These are phyloP conservation scores for Abscondita cerata DNA, from an alignment of 2,888 invertebrate genomes.

Conservation along the genomic window DNA sequence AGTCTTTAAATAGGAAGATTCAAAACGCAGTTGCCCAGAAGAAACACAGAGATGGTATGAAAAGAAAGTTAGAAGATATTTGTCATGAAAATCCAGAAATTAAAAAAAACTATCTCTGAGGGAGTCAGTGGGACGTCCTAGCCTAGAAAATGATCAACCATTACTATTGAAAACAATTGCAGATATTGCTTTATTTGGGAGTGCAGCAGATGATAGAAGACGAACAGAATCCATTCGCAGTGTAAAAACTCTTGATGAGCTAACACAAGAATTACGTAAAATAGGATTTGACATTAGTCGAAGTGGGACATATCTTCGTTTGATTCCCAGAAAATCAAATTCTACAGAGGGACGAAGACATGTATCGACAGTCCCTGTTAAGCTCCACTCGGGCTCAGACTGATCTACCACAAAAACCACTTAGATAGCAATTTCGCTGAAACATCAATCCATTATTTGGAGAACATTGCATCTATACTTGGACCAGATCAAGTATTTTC, in stretches of 20 bases:
- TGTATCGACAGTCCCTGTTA: not conserved
- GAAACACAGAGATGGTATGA: not conserved
- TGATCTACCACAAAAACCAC: not conserved
- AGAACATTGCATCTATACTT: not conserved
- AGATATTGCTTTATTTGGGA: not conserved
- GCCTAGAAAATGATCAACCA: not conserved
- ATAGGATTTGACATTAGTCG: not conserved
- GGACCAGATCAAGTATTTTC: not conserved
- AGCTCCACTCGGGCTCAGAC: not conserved
- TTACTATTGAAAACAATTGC: not conserved
- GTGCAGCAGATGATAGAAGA: not conserved
- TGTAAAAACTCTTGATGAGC: not conserved
- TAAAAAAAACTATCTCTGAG: not conserved
- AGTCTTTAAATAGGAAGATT: no score
- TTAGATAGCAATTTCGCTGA: not conserved
- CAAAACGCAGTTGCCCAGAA: no score
- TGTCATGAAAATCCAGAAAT: not conserved
- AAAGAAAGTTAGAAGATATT: not conserved
- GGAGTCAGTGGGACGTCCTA: not conserved
- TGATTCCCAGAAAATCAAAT: not conserved
- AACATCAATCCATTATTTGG: not conserved
- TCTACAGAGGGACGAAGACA: not conserved
- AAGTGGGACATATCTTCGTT: not conserved
- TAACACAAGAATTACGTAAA: not conserved
- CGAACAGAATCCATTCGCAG: not conserved